Percentiles rank a stretch among this genome's conserved stretches.
Evolutionary conservation across 2,888 invertebrate species (phyloP).

Genomic region (Eristalinus sepulchralis): DNA sequence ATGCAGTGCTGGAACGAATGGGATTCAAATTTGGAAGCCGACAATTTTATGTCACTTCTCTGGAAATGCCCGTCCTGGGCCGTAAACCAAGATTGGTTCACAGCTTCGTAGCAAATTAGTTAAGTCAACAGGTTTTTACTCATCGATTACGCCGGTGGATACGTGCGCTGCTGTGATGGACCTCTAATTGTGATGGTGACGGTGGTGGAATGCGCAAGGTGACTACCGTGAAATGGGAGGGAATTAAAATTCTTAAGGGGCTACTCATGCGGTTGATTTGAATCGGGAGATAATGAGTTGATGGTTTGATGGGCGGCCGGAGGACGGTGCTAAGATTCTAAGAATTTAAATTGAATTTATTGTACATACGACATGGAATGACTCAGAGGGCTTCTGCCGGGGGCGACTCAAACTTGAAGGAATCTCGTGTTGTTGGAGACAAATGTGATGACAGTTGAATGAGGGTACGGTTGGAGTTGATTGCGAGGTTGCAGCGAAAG

Average conservation of each 20-base stretch:
- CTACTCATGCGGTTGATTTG: slow-evolving; percentile 8
- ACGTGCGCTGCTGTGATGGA: slow-evolving; percentile 14
- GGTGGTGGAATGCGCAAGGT: slow-evolving; percentile 21
- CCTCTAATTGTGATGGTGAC: not conserved
- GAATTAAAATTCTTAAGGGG: slow-evolving; percentile 16
- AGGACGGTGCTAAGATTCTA: slow-evolving; percentile 15
- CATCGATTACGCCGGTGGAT: slow-evolving; percentile 25
- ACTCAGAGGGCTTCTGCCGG: not conserved
- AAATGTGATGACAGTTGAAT: no score
- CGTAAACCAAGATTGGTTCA: slow-evolving; percentile 34
- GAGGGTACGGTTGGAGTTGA: no score
- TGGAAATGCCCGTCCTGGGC: not conserved
- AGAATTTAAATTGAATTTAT: slow-evolving; percentile 1
- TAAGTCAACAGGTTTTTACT: slow-evolving; percentile 50
- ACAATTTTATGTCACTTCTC: slow-evolving; percentile 32
- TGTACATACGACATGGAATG: not conserved
- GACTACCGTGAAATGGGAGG: slow-evolving; percentile 27
- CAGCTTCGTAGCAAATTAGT: slow-evolving; percentile 42
- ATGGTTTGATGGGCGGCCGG: not conserved
- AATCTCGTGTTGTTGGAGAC: no score
- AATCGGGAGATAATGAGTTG: not conserved
- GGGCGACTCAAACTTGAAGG: no score
- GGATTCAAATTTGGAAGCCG: slow-evolving; percentile 48
- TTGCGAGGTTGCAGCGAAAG: no score
- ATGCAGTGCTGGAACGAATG: slow-evolving; percentile 32